A percentile compares a stretch with the other conserved stretches of the same genome.
Evolutionary conservation across 1,140 invertebrate species (phyloP).

Genomic region (Eriosoma lanigerum): DNA sequence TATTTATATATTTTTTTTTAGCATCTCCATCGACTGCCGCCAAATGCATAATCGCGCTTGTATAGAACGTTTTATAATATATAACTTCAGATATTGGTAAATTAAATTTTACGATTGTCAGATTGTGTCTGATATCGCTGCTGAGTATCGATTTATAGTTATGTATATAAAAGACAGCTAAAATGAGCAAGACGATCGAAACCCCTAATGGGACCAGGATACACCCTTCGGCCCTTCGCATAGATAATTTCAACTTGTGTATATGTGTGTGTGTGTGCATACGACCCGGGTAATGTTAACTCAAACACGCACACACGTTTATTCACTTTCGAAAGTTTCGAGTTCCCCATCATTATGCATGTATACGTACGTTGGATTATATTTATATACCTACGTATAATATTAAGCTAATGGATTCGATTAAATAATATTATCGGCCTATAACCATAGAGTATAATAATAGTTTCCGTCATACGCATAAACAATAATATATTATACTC

Average conservation of each 20-base stretch:
- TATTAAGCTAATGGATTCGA: conserved; percentile 21
- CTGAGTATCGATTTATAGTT: no score
- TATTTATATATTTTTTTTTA: no score
- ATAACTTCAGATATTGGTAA: no score
- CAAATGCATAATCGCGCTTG: no score
- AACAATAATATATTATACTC: background rate
- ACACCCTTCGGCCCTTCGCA: no score
- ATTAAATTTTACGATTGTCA: no score
- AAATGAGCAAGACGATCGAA: no score
- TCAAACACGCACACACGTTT: background rate
- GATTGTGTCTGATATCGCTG: no score
- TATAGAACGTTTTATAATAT: no score
- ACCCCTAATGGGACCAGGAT: no score
- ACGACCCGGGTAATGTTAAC: background rate
- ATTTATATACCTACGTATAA: background rate
- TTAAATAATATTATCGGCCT: background rate
- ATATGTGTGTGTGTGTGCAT: background rate
- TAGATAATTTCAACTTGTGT: background rate
- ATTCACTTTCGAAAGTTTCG: background rate
- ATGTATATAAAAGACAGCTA: background rate
- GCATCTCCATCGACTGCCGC: no score
- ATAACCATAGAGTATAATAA: background rate
- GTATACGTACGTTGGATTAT: background rate
- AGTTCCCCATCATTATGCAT: background rate
- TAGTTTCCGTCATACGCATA: background rate